Conservation (phyloP, 35 echinoderm and acorn worm species). For the Eucidaris tribuloides region DNA sequence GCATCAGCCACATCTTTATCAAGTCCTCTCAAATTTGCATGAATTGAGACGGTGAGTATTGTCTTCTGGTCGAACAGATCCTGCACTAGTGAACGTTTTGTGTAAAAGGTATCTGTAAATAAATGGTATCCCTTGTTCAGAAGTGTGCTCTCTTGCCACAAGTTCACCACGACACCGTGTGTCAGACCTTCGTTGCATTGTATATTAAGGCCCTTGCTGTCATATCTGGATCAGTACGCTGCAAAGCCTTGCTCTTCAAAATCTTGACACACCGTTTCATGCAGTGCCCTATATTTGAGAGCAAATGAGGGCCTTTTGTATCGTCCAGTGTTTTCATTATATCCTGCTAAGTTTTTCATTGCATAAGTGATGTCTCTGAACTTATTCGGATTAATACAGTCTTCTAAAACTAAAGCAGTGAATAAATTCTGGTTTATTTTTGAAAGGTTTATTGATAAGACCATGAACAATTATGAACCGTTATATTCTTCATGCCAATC, state of each 20-base stretch:
- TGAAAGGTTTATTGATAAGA: too few species aligned
- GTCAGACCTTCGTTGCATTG: not conserved
- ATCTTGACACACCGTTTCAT: conserved; percentile 35
- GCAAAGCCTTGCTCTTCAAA: conserved; percentile 41
- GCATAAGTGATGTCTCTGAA: conserved; percentile 41
- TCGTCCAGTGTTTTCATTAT: conserved; percentile 11
- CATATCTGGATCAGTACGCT: conserved; percentile 13
- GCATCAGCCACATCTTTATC: not conserved
- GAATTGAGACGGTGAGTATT: not conserved
- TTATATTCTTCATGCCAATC: not conserved
- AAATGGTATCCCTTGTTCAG: not conserved
- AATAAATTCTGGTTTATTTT: too few species aligned
- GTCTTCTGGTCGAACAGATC: not conserved
- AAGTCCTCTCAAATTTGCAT: not conserved
- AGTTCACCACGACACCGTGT: not conserved
- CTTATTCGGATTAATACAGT: conserved; percentile 24
- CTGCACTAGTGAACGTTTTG: not conserved
- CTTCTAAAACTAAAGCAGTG: too few species aligned
- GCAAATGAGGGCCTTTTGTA: conserved; percentile 59
- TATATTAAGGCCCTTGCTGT: not conserved
- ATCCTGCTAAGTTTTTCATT: conserved; percentile 38
- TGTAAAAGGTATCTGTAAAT: not conserved
- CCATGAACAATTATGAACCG: too few species aligned
- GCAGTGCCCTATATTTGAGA: conserved; percentile 49
- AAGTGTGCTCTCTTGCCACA: not conserved